Percentiles rank a stretch among this genome's conserved stretches.
These are phyloP conservation scores for Coenonympha arcania DNA, from an alignment of 2,888 invertebrate genomes.

Conservation along the genomic window DNA sequence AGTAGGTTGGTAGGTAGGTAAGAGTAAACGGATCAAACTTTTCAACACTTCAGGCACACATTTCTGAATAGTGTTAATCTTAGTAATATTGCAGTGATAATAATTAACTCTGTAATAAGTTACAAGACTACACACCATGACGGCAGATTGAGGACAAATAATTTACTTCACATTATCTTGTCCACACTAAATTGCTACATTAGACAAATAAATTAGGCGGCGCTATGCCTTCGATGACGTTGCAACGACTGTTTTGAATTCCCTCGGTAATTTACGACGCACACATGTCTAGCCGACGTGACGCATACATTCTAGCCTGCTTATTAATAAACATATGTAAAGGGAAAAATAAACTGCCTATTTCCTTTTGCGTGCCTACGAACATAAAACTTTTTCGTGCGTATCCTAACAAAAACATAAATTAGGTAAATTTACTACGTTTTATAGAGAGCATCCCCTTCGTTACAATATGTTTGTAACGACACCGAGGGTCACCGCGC, in stretches of 20 bases:
- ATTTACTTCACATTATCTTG: conserved; percentile 26
- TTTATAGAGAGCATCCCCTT: conserved; percentile 69
- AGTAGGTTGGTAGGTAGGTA: no score
- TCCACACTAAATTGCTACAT: conserved; percentile 32
- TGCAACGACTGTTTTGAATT: conserved; percentile 49
- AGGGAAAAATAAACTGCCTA: conserved; percentile 53
- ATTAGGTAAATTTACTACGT: conserved; percentile 67
- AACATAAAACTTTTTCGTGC: conserved; percentile 71
- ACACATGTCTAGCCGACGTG: conserved; percentile 42
- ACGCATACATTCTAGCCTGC: conserved; percentile 53
- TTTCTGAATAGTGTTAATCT: no score
- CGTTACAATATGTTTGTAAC: conserved; percentile 69
- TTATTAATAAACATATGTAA: conserved; percentile 61
- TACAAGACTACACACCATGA: conserved; percentile 2
- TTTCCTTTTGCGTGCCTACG: conserved; percentile 69
- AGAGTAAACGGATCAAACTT: no score
- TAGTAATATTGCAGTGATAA: background rate
- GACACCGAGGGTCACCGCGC: conserved; percentile 63
- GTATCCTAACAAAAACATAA: conserved; percentile 71
- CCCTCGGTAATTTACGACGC: conserved; percentile 48
- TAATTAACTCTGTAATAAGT: conserved; percentile 3
- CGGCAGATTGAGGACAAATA: conserved; percentile 10
- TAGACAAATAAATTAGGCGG: conserved; percentile 34
- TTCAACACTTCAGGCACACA: no score
- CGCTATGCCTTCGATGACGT: conserved; percentile 38